These are phyloP conservation scores for Monochamus alternatus DNA, from an alignment of 2,888 invertebrate genomes.

Conservation along the genomic window DNA sequence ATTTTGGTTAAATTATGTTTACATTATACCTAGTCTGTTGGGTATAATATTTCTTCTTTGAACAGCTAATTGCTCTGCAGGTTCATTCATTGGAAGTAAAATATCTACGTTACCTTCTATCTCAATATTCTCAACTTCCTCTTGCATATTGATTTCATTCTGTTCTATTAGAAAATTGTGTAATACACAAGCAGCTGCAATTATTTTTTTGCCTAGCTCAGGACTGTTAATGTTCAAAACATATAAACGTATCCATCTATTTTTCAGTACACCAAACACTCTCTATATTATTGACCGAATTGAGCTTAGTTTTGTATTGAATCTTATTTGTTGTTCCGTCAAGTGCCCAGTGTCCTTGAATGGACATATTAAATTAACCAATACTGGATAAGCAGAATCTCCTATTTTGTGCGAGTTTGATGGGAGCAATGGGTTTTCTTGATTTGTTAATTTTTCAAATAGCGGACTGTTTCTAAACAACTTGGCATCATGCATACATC, in stretches of 20 bases:
- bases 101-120: too few relatives aligned
- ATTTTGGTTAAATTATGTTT: too few relatives aligned
- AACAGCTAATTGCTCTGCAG: too few relatives aligned
- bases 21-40: too few relatives aligned
- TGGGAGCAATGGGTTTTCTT: neutral
- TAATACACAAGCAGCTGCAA: constrained; percentile 7
- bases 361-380: constrained; percentile 4
- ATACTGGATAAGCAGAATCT: constrained; percentile 15
- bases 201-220: constrained; percentile 15
- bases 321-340: neutral
- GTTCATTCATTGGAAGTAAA: too few relatives aligned
- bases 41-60: too few relatives aligned
- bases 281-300: neutral
- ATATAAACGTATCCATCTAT: constrained; percentile 1
- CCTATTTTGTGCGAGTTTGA: constrained; percentile 6
- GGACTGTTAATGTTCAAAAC: neutral
- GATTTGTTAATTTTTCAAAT: neutral
- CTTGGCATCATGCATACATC: neutral
- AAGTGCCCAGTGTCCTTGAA: constrained; percentile 17
- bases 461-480: neutral
- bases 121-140: too few relatives aligned
- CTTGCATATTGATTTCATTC: neutral
- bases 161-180: constrained; percentile 20
- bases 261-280: neutral
- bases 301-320: neutral